phyloP scores from a whole-genome alignment of 1,140 invertebrate species.

The Nebria ingens region DNA sequence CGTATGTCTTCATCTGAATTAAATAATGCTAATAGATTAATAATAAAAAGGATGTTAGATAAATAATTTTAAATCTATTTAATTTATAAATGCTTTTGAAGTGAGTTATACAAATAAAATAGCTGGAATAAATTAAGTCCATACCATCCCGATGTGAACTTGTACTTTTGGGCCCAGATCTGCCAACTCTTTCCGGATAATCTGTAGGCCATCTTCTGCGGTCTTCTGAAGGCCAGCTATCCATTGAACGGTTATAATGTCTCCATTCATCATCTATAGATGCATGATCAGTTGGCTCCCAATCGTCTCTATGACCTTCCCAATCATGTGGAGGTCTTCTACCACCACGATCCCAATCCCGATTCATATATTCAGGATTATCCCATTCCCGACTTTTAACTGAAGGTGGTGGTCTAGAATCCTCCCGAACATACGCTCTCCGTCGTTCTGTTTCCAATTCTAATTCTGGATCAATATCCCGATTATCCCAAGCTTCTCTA shows the following conservation, averaged over 20 bases:
- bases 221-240: slow-evolving; percentile 27
- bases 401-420: slow-evolving; percentile 18
- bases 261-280: slow-evolving; percentile 30
- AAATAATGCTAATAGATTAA: neutral
- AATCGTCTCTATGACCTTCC: slow-evolving; percentile 22
- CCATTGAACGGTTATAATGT: slow-evolving; percentile 29
- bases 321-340: slow-evolving; percentile 25
- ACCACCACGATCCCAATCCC: slow-evolving; percentile 26
- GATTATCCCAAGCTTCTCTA: slow-evolving; percentile 28
- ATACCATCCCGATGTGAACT: slow-evolving; percentile 21
- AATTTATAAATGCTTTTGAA: neutral
- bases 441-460: slow-evolving; percentile 21
- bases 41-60: neutral
- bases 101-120: too few relatives aligned
- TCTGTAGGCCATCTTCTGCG: slow-evolving; percentile 22
- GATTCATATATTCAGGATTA: slow-evolving; percentile 22
- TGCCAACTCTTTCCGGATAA: slow-evolving; percentile 3
- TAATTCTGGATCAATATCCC: slow-evolving; percentile 10
- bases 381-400: slow-evolving; percentile 25
- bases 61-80: neutral
- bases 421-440: slow-evolving; percentile 22
- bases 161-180: slow-evolving; percentile 27
- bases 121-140: too few relatives aligned
- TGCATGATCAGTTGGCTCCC: slow-evolving; percentile 16
- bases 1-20: slow-evolving; percentile 5